Evolutionary conservation across 53 echinoderm and acorn worm genomes (phyloP), one percentile per base, ranked within the genome.

Genomic region (Henricia sp.): DNA sequence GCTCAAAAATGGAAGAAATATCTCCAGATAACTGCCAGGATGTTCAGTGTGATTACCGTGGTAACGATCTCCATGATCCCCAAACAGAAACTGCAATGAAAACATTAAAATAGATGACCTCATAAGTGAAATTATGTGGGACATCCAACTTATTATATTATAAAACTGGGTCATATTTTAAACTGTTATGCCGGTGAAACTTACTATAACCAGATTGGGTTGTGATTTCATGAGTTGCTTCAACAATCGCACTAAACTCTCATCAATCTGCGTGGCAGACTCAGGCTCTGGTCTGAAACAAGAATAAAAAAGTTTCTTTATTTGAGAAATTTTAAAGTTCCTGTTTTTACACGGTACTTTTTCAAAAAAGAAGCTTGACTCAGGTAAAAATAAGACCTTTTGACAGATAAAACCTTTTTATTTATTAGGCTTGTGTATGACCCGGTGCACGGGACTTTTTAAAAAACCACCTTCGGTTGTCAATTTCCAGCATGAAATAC

Each of bases 11-110:
- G 93, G 93, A n/a, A 93, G 76, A 34, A 93, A 70, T 12, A 93
- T 91, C 88, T 93, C 91, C 17, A 91, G 71, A 62, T 88, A 91
- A 52, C 93, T 93, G 16, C 93, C 91, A 2, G 90, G 82, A 82
- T 93, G 88, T 56, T 91, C 72, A 9, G 85, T 76, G 56, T 56
- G 38, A 23, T 93, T 82, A 9, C 93, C 93, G 71, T 93, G 93
- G 82, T 93, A 93, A 67, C 88, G 90, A 23, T 93, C 90, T 10
- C 93, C 93, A 82, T 91, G 93, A 40, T 93, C 93, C 50, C 93
- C 93, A 80, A 93, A 93, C 36, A 93, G 53, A 35, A 93, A 89
- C 93, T 93, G 71, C 9, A 74, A 38, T 43, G 10, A 44, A 66
- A 32, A 26, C 19, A 50, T 2, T 21, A 32, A 16, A n/a, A n/a